phyloP scores from a whole-genome alignment of 2,888 invertebrate genomes.

The Cyaniris semiargus region DNA sequence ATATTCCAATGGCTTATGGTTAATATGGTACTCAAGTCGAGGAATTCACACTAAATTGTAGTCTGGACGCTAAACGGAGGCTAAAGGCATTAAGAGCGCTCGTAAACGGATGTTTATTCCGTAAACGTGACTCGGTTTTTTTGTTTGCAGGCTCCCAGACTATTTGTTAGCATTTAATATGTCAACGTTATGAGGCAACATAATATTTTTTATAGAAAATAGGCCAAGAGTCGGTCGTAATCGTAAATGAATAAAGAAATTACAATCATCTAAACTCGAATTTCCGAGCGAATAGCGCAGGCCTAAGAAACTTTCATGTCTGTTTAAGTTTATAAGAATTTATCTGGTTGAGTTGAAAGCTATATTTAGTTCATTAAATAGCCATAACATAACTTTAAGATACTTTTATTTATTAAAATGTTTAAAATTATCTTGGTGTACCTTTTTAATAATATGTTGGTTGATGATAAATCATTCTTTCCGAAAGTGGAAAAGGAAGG shows the following conservation, averaged over 20 bases:
- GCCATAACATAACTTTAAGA: too few species aligned
- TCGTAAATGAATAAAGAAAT: neutral
- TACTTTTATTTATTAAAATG: too few species aligned
- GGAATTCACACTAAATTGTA: slow-evolving; percentile 40
- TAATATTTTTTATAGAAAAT: neutral
- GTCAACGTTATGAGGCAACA: neutral
- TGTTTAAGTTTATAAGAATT: too few species aligned
- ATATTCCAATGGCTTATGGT: slow-evolving; percentile 1
- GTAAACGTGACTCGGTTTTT: slow-evolving; percentile 22
- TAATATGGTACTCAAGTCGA: slow-evolving; percentile 22
- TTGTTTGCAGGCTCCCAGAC: neutral
- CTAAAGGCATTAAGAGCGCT: slow-evolving; percentile 40
- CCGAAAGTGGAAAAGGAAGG: too few species aligned
- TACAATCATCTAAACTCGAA: neutral
- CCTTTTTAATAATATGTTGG: too few species aligned
- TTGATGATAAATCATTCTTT: too few species aligned
- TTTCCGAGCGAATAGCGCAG: neutral
- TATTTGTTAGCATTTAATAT: slow-evolving; percentile 16
- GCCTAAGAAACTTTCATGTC: neutral
- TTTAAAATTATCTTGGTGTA: too few species aligned
- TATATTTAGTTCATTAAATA: too few species aligned
- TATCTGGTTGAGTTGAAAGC: too few species aligned
- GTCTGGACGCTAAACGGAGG: slow-evolving; percentile 38
- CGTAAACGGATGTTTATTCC: slow-evolving; percentile 33
- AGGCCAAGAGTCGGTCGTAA: neutral